Evolutionary conservation across 2,888 invertebrate genomes (phyloP).

Genomic region (Patella pellucida): DNA sequence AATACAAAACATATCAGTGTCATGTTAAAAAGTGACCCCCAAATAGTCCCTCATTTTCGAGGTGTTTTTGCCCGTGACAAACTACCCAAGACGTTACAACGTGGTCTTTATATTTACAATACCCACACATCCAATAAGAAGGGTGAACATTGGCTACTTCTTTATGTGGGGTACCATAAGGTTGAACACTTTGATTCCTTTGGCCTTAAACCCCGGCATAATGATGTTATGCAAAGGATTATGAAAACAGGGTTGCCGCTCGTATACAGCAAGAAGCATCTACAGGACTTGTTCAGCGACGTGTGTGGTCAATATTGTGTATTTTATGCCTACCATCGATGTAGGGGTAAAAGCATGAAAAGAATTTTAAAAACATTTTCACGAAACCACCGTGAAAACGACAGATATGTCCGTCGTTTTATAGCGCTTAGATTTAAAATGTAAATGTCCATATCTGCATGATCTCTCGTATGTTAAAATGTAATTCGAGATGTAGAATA

Average conservation of each 20-base stretch:
- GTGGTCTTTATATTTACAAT: background rate
- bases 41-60: background rate
- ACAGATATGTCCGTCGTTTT: no score
- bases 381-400: no score
- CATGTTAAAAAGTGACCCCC: background rate
- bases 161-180: background rate
- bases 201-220: background rate
- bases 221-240: background rate
- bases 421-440: no score
- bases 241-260: background rate
- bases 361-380: no score
- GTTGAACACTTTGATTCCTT: background rate
- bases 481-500: no score
- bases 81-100: background rate
- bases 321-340: background rate
- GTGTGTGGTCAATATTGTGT: background rate
- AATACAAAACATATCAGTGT: background rate
- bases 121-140: background rate
- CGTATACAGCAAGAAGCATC: background rate
- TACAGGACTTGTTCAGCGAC: background rate
- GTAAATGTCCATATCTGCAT: no score
- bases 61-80: background rate
- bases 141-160: background rate
- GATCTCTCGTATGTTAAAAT: no score
- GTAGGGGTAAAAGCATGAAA: background rate